Conservation (phyloP, 2,797 vertebrate species). For the Meriones psammophilus region DNA sequence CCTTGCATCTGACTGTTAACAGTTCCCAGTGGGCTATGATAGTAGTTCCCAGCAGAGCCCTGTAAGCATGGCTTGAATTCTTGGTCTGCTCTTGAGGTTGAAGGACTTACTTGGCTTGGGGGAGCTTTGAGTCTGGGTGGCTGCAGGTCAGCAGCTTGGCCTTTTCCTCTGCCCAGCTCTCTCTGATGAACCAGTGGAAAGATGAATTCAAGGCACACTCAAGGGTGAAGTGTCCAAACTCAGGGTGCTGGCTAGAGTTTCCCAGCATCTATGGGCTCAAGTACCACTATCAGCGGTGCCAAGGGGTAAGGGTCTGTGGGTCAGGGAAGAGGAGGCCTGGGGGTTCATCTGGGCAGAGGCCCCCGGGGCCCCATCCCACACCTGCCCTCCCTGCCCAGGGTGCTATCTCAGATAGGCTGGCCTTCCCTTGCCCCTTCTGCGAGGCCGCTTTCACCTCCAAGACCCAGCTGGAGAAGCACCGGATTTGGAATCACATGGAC, state of each 20-base stretch:
- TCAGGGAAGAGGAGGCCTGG: conserved; percentile 51
- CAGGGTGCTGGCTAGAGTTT: conserved; percentile 98
- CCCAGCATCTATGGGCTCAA: conserved; percentile 99
- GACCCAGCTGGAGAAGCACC: conserved; percentile 97
- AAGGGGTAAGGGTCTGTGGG: conserved; percentile 91
- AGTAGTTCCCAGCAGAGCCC: not conserved
- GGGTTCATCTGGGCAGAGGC: conserved; percentile 23
- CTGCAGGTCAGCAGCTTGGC: conserved; percentile 14
- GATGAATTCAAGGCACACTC: conserved; percentile 97
- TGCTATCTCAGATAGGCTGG: conserved; percentile 94
- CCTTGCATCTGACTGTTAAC: not conserved
- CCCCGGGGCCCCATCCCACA: not conserved
- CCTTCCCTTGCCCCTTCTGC: conserved; percentile 94
- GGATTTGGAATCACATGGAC: conserved; percentile 96
- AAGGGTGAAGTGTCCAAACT: conserved; percentile 96
- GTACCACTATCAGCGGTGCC: conserved; percentile 98
- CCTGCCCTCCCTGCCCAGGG: conserved; percentile 85
- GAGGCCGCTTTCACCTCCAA: conserved; percentile 97
- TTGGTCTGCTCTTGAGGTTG: not conserved
- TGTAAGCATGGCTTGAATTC: not conserved
- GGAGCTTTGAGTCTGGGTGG: not conserved
- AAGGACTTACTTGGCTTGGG: not conserved
- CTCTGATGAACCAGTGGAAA: conserved; percentile 97
- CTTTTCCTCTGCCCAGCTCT: conserved; percentile 89
- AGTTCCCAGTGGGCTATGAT: not conserved